phyloP scores from a whole-genome alignment of 2,797 vertebrate species.

The Anguilla megastoma region DNA sequence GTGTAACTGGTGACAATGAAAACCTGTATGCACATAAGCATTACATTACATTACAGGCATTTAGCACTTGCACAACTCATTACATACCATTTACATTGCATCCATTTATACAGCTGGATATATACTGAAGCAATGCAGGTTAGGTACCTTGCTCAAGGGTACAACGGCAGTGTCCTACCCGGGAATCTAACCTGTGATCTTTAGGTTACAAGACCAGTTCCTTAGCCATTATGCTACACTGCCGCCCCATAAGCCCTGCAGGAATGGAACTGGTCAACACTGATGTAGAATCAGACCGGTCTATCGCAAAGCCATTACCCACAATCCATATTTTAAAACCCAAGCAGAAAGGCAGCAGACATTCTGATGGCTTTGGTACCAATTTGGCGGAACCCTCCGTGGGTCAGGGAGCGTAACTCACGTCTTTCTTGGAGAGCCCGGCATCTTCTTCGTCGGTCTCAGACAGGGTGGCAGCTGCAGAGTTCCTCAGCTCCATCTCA shows the following conservation, averaged over 20 bases:
- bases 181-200: no score
- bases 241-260: neutral
- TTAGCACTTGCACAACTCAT: no score
- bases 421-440: constrained; percentile 84
- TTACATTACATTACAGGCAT: no score
- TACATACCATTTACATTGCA: no score
- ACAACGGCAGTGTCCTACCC: no score
- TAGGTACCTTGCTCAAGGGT: no score
- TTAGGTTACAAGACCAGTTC: no score
- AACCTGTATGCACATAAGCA: neutral
- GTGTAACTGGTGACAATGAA: neutral
- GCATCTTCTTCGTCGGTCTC: constrained; percentile 82
- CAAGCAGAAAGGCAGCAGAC: neutral
- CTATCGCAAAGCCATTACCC: neutral
- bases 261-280: neutral
- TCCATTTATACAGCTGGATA: no score
- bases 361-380: neutral
- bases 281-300: neutral
- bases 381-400: neutral
- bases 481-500: constrained; percentile 67
- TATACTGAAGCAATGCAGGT: no score
- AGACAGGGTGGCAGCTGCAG: constrained; percentile 67
- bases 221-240: no score
- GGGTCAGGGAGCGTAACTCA: constrained; percentile 47
- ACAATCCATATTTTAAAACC: neutral